These are phyloP conservation scores for Pogonomyrmex barbatus DNA, from an alignment of 1,140 invertebrate genomes.

Conservation along the genomic window DNA sequence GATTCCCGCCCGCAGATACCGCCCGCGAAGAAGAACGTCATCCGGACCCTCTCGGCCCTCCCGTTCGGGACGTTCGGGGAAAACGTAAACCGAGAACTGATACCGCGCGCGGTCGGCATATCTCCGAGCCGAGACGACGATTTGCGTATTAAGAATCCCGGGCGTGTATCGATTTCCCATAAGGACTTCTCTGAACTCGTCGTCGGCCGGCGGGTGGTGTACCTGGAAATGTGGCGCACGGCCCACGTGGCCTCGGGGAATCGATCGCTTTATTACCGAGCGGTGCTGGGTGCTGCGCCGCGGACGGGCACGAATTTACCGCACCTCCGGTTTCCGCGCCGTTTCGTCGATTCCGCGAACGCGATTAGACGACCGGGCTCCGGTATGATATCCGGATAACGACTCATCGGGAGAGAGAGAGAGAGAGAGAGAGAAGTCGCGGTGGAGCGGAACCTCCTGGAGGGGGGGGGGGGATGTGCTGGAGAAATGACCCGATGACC, in stretches of 20 bases:
- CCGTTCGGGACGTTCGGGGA: not conserved
- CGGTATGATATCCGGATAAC: not conserved
- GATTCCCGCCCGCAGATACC: not conserved
- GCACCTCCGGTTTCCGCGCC: not conserved
- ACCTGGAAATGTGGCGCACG: constrained; percentile 47
- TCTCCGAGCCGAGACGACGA: constrained; percentile 39
- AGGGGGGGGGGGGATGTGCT: too few relatives aligned
- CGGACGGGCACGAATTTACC: constrained; percentile 55
- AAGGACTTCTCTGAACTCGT: constrained; percentile 59
- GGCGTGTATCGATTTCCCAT: constrained; percentile 62
- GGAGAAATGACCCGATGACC: not conserved
- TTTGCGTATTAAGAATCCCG: constrained; percentile 61
- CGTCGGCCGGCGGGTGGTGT: constrained; percentile 34
- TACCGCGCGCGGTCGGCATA: constrained; percentile 1
- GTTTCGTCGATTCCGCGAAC: constrained; percentile 49
- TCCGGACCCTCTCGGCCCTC: too few relatives aligned
- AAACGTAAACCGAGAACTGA: not conserved
- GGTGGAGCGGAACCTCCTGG: not conserved
- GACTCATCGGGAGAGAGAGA: not conserved
- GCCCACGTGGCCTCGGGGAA: constrained; percentile 49
- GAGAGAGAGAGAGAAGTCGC: not conserved
- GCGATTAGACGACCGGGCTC: constrained; percentile 31
- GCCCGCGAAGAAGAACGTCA: not conserved
- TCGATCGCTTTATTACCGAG: constrained; percentile 62
- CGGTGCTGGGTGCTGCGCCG: constrained; percentile 18